Percentiles rank a stretch among this genome's conserved stretches.
Conservation (phyloP, 2,888 invertebrate genomes). For the Ligdia adustata region DNA sequence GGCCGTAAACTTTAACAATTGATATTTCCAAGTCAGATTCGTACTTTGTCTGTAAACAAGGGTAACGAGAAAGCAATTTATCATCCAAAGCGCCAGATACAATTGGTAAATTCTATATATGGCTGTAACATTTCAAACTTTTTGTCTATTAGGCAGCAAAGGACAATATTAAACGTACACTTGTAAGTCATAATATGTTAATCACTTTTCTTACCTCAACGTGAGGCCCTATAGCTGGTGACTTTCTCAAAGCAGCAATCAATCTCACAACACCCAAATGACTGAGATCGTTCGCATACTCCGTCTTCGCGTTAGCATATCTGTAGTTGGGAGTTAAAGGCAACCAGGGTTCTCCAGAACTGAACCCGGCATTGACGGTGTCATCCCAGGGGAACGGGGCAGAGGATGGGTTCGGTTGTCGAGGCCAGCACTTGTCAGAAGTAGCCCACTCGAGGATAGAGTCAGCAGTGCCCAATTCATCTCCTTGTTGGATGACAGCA, state of each 20-base stretch:
- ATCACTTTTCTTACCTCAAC: constrained; percentile 57
- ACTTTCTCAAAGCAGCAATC: constrained; percentile 69
- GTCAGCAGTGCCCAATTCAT: constrained; percentile 86
- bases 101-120: no score
- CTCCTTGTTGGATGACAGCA: constrained; percentile 91
- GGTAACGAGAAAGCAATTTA: no score
- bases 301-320: constrained; percentile 84
- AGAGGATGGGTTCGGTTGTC: constrained; percentile 50
- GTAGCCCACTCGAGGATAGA: constrained; percentile 81
- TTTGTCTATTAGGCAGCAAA: no score
- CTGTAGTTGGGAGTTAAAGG: constrained; percentile 86
- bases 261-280: constrained; percentile 68
- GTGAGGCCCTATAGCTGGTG: constrained; percentile 72
- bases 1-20: no score
- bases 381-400: constrained; percentile 77
- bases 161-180: no score
- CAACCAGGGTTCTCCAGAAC: constrained; percentile 86
- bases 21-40: no score
- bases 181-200: background rate
- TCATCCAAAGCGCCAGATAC: no score
- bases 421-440: constrained; percentile 77
- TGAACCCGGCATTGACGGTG: constrained; percentile 72
- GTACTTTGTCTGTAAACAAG: no score
- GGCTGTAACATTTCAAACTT: no score
- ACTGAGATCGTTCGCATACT: constrained; percentile 78